Evolutionary conservation across 1,140 invertebrate genomes (phyloP).

Genomic region (Drosophila burlai): DNA sequence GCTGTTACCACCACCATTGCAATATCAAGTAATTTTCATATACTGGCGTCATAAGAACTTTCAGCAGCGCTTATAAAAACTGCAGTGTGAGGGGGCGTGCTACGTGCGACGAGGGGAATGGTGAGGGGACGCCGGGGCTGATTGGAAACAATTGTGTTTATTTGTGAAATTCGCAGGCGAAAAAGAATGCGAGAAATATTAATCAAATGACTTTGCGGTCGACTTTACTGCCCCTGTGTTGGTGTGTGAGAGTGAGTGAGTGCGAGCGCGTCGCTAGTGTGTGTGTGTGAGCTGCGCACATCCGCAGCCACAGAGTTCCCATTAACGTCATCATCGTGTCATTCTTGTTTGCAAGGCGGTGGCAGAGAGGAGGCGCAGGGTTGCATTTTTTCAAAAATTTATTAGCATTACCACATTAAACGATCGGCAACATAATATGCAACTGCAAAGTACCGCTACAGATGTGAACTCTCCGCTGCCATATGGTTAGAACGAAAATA

Average conservation of each 20-base stretch:
- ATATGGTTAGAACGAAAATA: slow-evolving; percentile 61
- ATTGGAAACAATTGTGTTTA: slow-evolving; percentile 72
- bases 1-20: slow-evolving; percentile 57
- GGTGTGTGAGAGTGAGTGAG: slow-evolving; percentile 42
- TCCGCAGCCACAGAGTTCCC: slow-evolving; percentile 67
- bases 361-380: slow-evolving; percentile 58
- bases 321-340: slow-evolving; percentile 85
- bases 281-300: slow-evolving; percentile 65
- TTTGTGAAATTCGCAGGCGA: slow-evolving; percentile 77
- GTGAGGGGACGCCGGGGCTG: slow-evolving; percentile 11
- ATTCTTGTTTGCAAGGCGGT: slow-evolving; percentile 74
- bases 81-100: slow-evolving; percentile 38
- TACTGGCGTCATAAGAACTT: slow-evolving; percentile 81
- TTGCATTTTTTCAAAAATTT: slow-evolving; percentile 72
- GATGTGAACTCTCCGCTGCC: slow-evolving; percentile 42
- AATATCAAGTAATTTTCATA: slow-evolving; percentile 79
- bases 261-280: slow-evolving; percentile 53
- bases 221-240: slow-evolving; percentile 56
- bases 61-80: slow-evolving; percentile 40
- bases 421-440: slow-evolving; percentile 34
- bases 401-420: slow-evolving; percentile 44
- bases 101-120: neutral
- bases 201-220: slow-evolving; percentile 83
- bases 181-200: slow-evolving; percentile 61
- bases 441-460: slow-evolving; percentile 30